Evolutionary conservation across 2,797 vertebrate genomes (phyloP), one percentile per base, ranked within the genome.

Genomic region (Crenuchus spilurus): DNA sequence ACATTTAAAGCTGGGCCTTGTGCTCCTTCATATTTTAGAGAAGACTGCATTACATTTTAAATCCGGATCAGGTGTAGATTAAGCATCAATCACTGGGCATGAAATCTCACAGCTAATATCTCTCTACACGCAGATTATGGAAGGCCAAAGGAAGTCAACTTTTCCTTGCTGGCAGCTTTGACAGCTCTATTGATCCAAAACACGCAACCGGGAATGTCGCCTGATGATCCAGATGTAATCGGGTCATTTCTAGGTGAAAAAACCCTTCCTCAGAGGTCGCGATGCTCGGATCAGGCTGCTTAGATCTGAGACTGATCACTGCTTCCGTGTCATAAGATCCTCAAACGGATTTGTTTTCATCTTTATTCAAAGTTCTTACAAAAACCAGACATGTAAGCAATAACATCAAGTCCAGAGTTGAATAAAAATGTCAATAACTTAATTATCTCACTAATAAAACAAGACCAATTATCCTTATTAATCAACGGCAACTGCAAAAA

Each of bases 1-100:
- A 24, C 13, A 18, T 3, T 55, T 55, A 18, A 30, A 33, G 35
- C 16, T 20, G 6, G 2, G 22, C 10, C n/a, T 26, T 41, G 24
- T 61, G 6, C 2, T 31, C n/a, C 52, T 20, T 39, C 30, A 37
- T 13, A 20, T 26, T 48, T 39, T 41, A 66, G 41, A 37, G 6
- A 48, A 57, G 22, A 58, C 24, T 30, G 55, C 51, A 51, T 49
- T 66, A 54, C 42, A 44, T 64, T 31, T 64, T 54, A 42, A 64
- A 72, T 72, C 18, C 14, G 48, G 51, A 65, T 65, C 30, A 60
- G 60, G 60, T 64, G 54, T 26, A 22, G 35, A 44, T 55, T 52
- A 52, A 44, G 16, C 58, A 51, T 33, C 42, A 14, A 28, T 51
- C 39, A 46, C 41, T 64, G 61, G 24, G 22, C 42, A n/a, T 20